Base-by-base conservation (phyloP, 1,140 invertebrate species). In the Metopolophium dirhodum region DNA sequence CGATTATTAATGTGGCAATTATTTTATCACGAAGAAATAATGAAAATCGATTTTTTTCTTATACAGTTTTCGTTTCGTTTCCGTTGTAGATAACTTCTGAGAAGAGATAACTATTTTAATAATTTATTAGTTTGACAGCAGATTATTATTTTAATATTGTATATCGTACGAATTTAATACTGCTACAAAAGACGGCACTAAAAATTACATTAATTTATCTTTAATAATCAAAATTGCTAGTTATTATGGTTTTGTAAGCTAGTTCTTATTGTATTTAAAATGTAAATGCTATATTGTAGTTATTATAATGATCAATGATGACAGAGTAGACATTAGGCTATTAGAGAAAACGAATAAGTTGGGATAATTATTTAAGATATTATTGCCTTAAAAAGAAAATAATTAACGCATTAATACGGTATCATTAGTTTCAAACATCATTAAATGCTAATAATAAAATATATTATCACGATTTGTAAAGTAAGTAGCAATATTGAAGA, bases 31-130 rank as follows among this genome's bases (percentile, higher is more conserved):
- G 30, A 9, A 77, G 61, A n/a, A 77, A 77, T 77, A 77, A 77
- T 77, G 61, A 77, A 77, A 77, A 77, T 77, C 61, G 61, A 77
- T 77, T 77, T 77, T 68, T 77, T 77, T 77, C 61, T 77, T 77
- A 35, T n/a, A 35, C 7, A 77, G 61, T 77, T 77, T 77, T n/a
- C 11, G 61, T 77, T 77, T 77, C 61, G 61, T 77, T 77, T 77
- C 61, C 61, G 61, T 77, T 77, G 61, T 77, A 77, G 61, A 77
- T 77, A 77, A 77, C 61, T 77, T 77, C 61, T 77, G 61, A 77
- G 61, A 77, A 77, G 61, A 77, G 61, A 77, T 77, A 77, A 77
- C 61, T 77, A 77, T n/a, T 77, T 77, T 77, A 4, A 77, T 77
- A 35, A 77, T 77, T n/a, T n/a, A 77, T 77, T 77, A n/a, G n/a